These are phyloP conservation scores for Gryllus longicercus DNA, from an alignment of 2,888 invertebrate species.

Conservation along the genomic window DNA sequence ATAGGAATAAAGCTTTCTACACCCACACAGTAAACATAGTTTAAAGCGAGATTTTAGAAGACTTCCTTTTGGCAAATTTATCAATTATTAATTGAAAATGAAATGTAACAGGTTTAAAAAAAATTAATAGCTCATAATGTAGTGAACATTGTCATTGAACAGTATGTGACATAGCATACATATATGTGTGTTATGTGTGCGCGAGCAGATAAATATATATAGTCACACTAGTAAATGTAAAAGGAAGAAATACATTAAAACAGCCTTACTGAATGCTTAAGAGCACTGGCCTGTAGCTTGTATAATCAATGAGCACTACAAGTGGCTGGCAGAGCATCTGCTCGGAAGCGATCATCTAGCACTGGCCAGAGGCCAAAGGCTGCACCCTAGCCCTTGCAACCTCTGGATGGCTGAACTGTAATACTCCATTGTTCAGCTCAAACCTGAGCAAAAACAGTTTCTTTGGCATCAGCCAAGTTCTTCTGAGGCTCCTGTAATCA, in stretches of 20 bases:
- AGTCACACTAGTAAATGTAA: background rate
- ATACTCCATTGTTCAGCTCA: background rate
- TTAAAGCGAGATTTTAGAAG: background rate
- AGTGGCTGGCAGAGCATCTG: background rate
- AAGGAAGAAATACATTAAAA: constrained; percentile 8
- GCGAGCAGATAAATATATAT: background rate
- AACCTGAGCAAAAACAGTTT: background rate
- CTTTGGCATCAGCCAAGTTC: constrained; percentile 24
- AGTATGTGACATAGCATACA: constrained; percentile 11
- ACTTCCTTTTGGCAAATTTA: background rate
- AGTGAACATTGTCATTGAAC: constrained; percentile 17
- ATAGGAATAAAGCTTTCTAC: background rate
- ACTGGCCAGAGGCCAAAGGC: background rate
- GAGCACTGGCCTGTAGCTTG: constrained; percentile 1
- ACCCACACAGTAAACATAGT: background rate
- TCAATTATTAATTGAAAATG: background rate
- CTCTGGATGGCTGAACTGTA: no score
- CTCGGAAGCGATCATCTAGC: constrained; percentile 2
- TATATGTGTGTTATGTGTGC: background rate
- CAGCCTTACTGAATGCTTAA: background rate
- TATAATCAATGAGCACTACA: background rate
- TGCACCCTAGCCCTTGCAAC: background rate
- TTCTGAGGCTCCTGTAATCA: constrained; percentile 22
- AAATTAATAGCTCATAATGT: background rate
- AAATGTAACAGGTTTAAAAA: background rate